Conservation (phyloP, 1,140 invertebrate species). For the Nixonia krombeini region DNA sequence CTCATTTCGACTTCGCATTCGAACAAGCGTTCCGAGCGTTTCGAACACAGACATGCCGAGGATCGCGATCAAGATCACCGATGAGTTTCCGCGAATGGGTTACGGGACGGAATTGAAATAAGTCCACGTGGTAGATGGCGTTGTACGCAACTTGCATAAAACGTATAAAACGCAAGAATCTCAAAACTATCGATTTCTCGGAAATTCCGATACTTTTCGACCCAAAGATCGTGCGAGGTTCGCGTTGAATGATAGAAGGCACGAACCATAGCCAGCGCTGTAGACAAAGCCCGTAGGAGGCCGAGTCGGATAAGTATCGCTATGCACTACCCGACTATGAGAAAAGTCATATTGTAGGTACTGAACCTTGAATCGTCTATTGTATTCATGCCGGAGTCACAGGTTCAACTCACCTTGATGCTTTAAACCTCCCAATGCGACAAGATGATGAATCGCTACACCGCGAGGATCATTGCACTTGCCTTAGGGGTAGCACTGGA, state of each 20-base stretch:
- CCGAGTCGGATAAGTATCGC: conserved; percentile 40
- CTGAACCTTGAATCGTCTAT: conserved; percentile 50
- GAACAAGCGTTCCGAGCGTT: too few species aligned
- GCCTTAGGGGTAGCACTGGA: conserved; percentile 28
- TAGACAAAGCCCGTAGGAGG: conserved; percentile 37
- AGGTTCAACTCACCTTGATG: conserved; percentile 52
- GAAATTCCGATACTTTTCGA: too few species aligned
- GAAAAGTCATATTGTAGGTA: conserved; percentile 44
- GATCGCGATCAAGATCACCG: too few species aligned
- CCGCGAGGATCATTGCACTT: conserved; percentile 38
- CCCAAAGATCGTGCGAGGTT: too few species aligned
- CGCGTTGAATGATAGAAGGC: background rate
- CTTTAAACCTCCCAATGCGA: conserved; percentile 50
- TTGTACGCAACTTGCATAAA: background rate
- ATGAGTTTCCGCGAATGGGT: too few species aligned
- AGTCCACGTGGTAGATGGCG: too few species aligned
- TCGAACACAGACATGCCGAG: too few species aligned
- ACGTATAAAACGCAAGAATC: background rate
- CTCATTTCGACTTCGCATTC: too few species aligned
- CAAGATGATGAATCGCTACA: conserved; percentile 51
- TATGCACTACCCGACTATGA: conserved; percentile 21
- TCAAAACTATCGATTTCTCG: too few species aligned
- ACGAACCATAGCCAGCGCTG: background rate
- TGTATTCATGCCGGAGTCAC: conserved; percentile 42
- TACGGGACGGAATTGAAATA: too few species aligned